Conservation (phyloP, 92 coral and sea anemone genomes). For the Parazoanthus atlanticus region DNA sequence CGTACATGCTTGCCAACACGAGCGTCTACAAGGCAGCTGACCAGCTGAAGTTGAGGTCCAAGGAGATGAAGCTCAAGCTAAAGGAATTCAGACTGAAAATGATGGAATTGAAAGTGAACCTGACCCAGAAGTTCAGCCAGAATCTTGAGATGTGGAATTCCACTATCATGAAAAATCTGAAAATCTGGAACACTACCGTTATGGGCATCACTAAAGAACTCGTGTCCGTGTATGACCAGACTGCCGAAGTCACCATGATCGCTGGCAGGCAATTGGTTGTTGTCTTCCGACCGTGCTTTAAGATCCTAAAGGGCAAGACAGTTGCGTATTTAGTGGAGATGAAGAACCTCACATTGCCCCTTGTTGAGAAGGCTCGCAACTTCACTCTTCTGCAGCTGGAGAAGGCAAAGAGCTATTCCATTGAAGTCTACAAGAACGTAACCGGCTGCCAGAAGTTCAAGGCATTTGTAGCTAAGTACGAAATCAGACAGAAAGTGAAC, state of each 20-base stretch:
- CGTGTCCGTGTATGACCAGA: constrained; percentile 69
- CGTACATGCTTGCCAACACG: constrained; percentile 50
- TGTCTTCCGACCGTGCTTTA: constrained; percentile 69
- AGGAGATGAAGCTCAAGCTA: constrained; percentile 23
- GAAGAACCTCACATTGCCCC: constrained; percentile 57
- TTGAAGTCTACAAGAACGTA: constrained; percentile 59
- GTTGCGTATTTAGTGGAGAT: constrained; percentile 49
- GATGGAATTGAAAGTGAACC: constrained; percentile 46
- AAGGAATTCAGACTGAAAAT: constrained; percentile 28
- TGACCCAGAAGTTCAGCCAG: constrained; percentile 46
- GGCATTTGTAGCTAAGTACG: constrained; percentile 65
- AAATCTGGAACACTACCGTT: constrained; percentile 68
- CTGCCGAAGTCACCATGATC: constrained; percentile 62
- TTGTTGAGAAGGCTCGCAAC: constrained; percentile 66
- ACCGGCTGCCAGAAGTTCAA: constrained; percentile 68
- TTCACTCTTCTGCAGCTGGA: constrained; percentile 54
- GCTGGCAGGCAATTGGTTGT: constrained; percentile 73
- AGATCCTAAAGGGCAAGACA: constrained; percentile 61
- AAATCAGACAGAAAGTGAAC: constrained; percentile 61
- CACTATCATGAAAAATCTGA: constrained; percentile 33
- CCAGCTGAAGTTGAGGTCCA: constrained; percentile 28
- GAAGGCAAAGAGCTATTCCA: constrained; percentile 54
- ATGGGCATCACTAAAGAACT: constrained; percentile 62
- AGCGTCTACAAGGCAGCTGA: constrained; percentile 8
- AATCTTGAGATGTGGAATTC: constrained; percentile 50